A percentile compares a stretch with the other conserved stretches of the same genome.
phyloP scores from a whole-genome alignment of 2,888 invertebrate species.

The Eupithecia inturbata region DNA sequence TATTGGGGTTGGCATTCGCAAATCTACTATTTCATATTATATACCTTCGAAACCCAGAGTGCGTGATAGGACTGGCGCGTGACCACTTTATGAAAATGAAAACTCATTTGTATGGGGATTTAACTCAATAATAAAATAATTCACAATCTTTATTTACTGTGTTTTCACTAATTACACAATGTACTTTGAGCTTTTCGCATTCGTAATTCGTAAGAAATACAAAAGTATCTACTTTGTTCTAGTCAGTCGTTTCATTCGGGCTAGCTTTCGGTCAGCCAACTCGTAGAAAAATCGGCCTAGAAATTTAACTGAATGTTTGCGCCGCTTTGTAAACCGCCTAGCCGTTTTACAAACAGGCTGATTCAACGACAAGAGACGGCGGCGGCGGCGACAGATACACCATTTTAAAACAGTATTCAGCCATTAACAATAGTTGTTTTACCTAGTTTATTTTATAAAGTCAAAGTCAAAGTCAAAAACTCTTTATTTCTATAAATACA shows the following conservation, averaged over 20 bases:
- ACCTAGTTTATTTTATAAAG: too few relatives aligned
- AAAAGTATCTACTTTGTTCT: neutral
- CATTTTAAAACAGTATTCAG: neutral
- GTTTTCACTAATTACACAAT: conserved; percentile 8
- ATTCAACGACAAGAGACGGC: neutral
- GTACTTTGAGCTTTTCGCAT: neutral
- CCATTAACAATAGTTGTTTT: too few relatives aligned
- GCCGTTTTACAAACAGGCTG: too few relatives aligned
- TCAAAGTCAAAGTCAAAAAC: too few relatives aligned
- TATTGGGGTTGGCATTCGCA: neutral
- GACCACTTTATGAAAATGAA: neutral
- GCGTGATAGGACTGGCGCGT: neutral
- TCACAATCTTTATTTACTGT: conserved; percentile 1
- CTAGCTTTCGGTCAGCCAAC: neutral
- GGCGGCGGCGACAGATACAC: neutral
- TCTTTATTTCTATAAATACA: too few relatives aligned
- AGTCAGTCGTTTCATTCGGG: neutral
- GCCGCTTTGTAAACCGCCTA: too few relatives aligned
- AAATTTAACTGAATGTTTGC: neutral
- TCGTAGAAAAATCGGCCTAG: neutral
- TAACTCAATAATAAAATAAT: neutral
- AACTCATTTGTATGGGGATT: neutral
- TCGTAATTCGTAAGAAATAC: neutral
- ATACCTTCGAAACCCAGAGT: neutral
- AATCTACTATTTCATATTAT: neutral